Conservation (phyloP, 2,797 vertebrate species). For the Anas bernieri region DNA sequence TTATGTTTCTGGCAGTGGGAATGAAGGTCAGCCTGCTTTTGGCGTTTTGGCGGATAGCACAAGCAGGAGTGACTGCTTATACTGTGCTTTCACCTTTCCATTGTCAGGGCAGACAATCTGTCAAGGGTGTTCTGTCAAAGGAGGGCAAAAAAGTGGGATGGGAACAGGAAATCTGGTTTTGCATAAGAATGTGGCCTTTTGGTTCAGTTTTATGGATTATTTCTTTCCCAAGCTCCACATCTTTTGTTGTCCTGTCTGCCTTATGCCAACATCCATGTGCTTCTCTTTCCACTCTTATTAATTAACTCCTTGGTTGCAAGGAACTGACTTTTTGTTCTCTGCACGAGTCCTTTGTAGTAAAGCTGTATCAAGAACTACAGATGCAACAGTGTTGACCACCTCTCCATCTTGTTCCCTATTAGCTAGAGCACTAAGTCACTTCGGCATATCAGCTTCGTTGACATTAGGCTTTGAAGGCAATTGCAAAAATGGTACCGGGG, state of each 20-base stretch:
- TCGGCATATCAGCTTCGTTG: background rate
- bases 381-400: background rate
- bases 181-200: constrained; percentile 47
- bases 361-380: background rate
- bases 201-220: constrained; percentile 54
- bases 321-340: background rate
- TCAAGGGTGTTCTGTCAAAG: constrained; percentile 26
- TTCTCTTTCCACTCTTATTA: constrained; percentile 26
- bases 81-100: constrained; percentile 33
- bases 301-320: constrained; percentile 13
- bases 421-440: background rate
- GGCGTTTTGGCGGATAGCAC: constrained; percentile 10
- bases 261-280: constrained; percentile 36
- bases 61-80: constrained; percentile 32
- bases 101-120: constrained; percentile 24
- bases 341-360: background rate
- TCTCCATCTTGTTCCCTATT: background rate
- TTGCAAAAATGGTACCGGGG: background rate
- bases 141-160: constrained; percentile 26
- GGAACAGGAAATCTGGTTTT: constrained; percentile 57
- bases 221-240: constrained; percentile 60
- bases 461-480: background rate
- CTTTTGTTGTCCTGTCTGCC: constrained; percentile 48
- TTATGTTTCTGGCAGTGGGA: constrained; percentile 20
- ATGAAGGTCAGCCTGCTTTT: constrained; percentile 30